Percentiles rank a stretch among this genome's conserved stretches.
Evolutionary conservation across 2,113 vertebrate species (phyloP).

Genomic region (Egretta garzetta): DNA sequence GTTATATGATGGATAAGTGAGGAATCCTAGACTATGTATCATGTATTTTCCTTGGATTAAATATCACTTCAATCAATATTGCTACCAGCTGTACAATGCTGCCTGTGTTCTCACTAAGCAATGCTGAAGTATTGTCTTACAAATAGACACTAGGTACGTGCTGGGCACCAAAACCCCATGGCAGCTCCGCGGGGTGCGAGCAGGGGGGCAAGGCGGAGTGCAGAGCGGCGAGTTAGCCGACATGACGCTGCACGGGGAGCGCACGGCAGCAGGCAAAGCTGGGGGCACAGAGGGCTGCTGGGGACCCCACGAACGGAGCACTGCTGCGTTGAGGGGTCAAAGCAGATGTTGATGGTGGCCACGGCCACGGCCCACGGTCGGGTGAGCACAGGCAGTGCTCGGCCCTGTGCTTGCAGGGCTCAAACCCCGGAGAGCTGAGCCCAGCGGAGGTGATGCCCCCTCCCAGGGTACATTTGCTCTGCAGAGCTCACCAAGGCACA

Average conservation of each 20-base stretch:
- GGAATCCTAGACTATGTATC: constrained; percentile 40
- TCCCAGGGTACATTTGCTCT: not conserved
- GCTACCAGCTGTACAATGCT: constrained; percentile 10
- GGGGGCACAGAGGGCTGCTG: not conserved
- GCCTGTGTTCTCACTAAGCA: not conserved
- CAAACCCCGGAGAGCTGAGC: not conserved
- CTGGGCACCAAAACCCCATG: not conserved
- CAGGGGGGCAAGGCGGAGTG: not conserved
- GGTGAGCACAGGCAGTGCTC: not conserved
- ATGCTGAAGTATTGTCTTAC: constrained; percentile 53
- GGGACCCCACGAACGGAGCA: not conserved
- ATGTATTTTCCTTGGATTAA: constrained; percentile 57
- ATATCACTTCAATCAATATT: constrained; percentile 59
- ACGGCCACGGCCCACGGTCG: fast-evolving
- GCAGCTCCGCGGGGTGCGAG: not conserved
- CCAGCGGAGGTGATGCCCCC: not conserved
- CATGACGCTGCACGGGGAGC: too few species aligned
- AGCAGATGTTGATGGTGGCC: fast-evolving
- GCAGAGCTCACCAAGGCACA: fast-evolving
- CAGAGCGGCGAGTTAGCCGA: fast-evolving
- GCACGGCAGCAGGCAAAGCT: too few species aligned
- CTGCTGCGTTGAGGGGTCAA: fast-evolving
- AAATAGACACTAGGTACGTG: not conserved
- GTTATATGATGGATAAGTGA: constrained; percentile 51
- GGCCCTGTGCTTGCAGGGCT: fast-evolving